Percentiles rank a stretch among this genome's conserved stretches.
These are phyloP conservation scores for Sapajus apella DNA, from an alignment of 2,113 vertebrate species.

Conservation along the genomic window DNA sequence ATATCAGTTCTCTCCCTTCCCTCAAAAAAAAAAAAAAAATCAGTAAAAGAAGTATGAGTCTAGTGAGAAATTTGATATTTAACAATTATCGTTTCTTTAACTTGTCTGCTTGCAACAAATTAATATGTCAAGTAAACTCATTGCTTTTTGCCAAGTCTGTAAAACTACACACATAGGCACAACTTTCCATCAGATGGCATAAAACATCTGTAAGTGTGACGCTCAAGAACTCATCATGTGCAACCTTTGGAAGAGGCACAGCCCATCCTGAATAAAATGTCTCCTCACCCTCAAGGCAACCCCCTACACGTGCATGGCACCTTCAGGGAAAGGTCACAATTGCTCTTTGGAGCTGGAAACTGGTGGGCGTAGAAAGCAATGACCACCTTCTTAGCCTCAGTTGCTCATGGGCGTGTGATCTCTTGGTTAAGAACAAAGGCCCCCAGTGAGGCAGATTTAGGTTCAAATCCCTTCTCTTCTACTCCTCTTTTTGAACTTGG, in stretches of 20 bases:
- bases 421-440: not conserved
- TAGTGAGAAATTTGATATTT: not conserved
- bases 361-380: fast-evolving
- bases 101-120: not conserved
- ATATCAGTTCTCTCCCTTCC: not conserved
- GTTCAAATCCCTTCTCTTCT: not conserved
- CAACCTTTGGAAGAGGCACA: not conserved
- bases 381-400: not conserved
- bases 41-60: not conserved
- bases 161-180: not conserved
- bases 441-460: not conserved
- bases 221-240: not conserved
- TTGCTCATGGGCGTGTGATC: not conserved
- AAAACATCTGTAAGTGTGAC: not conserved
- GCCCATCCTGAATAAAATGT: not conserved
- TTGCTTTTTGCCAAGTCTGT: not conserved
- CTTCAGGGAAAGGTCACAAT: not conserved
- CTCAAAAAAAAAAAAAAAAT: not conserved
- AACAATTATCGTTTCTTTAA: not conserved
- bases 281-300: no score
- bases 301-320: fast-evolving
- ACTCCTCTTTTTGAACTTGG: not conserved
- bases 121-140: not conserved
- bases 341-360: not conserved
- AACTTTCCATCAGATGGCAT: not conserved